These are phyloP conservation scores for Drepana arcuata DNA, from an alignment of 1,140 invertebrate genomes.

Conservation along the genomic window DNA sequence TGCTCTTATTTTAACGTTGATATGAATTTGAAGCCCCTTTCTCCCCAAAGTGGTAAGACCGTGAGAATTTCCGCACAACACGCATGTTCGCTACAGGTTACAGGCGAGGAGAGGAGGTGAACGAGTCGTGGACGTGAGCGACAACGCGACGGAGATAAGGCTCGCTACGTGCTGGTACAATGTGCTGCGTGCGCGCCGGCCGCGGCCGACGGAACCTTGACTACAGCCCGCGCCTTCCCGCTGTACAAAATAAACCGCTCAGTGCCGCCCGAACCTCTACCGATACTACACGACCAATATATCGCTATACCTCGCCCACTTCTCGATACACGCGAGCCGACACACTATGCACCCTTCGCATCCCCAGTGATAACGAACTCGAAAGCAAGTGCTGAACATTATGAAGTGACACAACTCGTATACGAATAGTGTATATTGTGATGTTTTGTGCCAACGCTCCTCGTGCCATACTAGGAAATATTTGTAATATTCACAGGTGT, in stretches of 20 bases:
- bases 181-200: slow-evolving; percentile 22
- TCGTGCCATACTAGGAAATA: slow-evolving; percentile 37
- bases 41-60: no score
- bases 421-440: slow-evolving; percentile 35
- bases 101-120: no score
- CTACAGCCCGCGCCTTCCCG: slow-evolving; percentile 52
- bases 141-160: slow-evolving; percentile 59
- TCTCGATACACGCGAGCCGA: slow-evolving; percentile 4
- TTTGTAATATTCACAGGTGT: slow-evolving; percentile 14
- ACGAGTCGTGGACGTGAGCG: no score
- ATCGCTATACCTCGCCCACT: slow-evolving; percentile 7
- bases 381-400: slow-evolving; percentile 1
- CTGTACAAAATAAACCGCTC: slow-evolving; percentile 62
- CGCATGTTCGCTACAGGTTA: no score
- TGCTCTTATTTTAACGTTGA: no score
- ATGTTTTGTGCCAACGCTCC: slow-evolving; percentile 37
- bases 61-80: no score
- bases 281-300: slow-evolving; percentile 50
- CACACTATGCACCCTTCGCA: neutral
- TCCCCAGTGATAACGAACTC: neutral
- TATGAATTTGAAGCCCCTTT: no score
- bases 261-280: slow-evolving; percentile 55
- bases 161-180: slow-evolving; percentile 47
- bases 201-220: slow-evolving; percentile 54
- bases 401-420: slow-evolving; percentile 27